Evolutionary conservation across 2,888 invertebrate genomes (phyloP), one percentile per base, ranked within the genome.

Genomic region (Aphidius colemani): DNA sequence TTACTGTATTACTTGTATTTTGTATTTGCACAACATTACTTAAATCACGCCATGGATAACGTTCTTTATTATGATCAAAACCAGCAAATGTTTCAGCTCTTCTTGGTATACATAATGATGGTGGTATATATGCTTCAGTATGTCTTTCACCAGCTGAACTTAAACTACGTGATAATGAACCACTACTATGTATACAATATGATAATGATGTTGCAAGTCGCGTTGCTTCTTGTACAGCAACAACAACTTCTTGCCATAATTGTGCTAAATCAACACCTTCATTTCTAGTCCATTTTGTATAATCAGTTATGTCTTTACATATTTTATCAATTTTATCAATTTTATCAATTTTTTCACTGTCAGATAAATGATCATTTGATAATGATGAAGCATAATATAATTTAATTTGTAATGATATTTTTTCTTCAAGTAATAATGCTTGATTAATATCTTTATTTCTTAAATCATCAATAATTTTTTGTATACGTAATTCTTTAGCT

Each of bases 1-100:
- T 64, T 3, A 58, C 61, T 6, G 45, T 30, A 44, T 78, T 74
- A n/a, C 65, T 67, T 6, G 70, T 65, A 65, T 75, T 80, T 18
- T 76, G 72, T 13, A 74, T 72, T 13, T 74, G 66, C 7, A 74
- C 67, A 10, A 74, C 69, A 0, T 72, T 75, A 59, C 71, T 72
- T 56, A 78, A 67, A 50, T 81, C 81, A 18, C 80, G 75, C 70
- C 79, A 72, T 3, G 80, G 75, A 69, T 76, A 75, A 61, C 78
- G 76, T 64, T 81, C 82, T 79, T 77, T 82, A 68, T 76, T 83
- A 69, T 84, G 83, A 84, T 97, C 97, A 78, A 97, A 97, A 7
- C 97, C 97, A 1, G 96, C 96, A 83, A 97, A 98, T 5, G 97
- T 97, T 84, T 97, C 97, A 0, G 97, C 97, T 43, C 97, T 87